Evolutionary conservation across 1,140 invertebrate genomes (phyloP).

Genomic region (Octopus sinensis): DNA sequence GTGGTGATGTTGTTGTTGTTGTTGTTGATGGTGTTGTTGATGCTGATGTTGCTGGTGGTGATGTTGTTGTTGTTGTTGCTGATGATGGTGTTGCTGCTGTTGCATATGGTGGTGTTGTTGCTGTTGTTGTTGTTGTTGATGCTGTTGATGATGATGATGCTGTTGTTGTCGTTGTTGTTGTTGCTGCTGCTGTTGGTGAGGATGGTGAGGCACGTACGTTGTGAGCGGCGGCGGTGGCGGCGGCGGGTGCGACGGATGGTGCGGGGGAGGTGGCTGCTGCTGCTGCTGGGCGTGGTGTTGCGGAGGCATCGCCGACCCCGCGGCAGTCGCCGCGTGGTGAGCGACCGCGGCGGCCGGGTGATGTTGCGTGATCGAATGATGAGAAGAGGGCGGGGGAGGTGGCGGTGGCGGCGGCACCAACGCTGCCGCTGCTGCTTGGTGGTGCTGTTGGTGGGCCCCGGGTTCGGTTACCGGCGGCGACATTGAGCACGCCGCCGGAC

Average conservation of each 20-base stretch:
- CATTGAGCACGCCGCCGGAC: constrained; percentile 19
- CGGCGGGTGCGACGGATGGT: constrained; percentile 29
- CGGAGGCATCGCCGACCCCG: too few species aligned
- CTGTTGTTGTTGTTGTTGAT: constrained; percentile 41
- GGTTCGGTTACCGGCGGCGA: constrained; percentile 29
- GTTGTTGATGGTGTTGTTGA: not conserved
- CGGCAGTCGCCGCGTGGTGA: too few species aligned
- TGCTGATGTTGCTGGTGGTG: not conserved
- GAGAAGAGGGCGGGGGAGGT: constrained; percentile 19
- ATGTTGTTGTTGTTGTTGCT: not conserved
- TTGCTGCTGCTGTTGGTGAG: constrained; percentile 23
- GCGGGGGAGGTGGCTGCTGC: not conserved
- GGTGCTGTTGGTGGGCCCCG: not conserved
- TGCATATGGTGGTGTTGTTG: constrained; percentile 24
- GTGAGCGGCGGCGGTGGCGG: constrained; percentile 22
- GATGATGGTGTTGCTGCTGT: constrained; percentile 24
- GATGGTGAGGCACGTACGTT: constrained; percentile 12
- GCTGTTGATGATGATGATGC: constrained; percentile 22
- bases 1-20: constrained; percentile 6
- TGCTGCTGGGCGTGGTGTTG: not conserved
- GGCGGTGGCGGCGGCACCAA: constrained; percentile 21
- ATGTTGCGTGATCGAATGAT: constrained; percentile 22
- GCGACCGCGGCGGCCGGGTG: not conserved
- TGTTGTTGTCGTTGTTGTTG: constrained; percentile 23
- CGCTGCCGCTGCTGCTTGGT: constrained; percentile 12